These are phyloP conservation scores for Syritta pipiens DNA, from an alignment of 2,888 invertebrate species.

Conservation along the genomic window DNA sequence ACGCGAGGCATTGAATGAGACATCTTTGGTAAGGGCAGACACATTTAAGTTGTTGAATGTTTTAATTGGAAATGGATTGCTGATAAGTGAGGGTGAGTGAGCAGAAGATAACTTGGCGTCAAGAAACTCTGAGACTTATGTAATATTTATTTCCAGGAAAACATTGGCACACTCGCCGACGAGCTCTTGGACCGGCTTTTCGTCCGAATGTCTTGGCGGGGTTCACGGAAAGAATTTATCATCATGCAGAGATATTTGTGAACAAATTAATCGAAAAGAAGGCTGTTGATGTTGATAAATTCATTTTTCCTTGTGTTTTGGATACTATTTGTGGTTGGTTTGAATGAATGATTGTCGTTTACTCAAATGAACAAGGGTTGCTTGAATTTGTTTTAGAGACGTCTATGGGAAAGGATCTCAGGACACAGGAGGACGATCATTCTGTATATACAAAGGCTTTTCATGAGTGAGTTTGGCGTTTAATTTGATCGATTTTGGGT, in stretches of 20 bases:
- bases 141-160: conserved; percentile 69
- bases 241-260: conserved; percentile 82
- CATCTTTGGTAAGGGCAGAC: conserved; percentile 73
- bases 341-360: too few species aligned
- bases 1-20: conserved; percentile 75
- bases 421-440: conserved; percentile 57
- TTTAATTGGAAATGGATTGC: conserved; percentile 76
- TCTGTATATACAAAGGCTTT: conserved; percentile 85
- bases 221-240: conserved; percentile 84
- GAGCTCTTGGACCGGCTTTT: conserved; percentile 87
- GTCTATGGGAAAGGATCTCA: conserved; percentile 49
- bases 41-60: conserved; percentile 74
- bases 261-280: conserved; percentile 80
- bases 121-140: neutral
- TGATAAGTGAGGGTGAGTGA: conserved; percentile 75
- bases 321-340: conserved; percentile 83
- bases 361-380: neutral
- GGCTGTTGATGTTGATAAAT: conserved; percentile 80
- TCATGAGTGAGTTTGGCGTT: conserved; percentile 84
- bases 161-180: conserved; percentile 85
- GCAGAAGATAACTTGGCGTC: neutral
- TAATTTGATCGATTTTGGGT: too few species aligned
- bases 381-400: conserved; percentile 44
- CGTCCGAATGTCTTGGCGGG: conserved; percentile 87
- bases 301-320: conserved; percentile 83